Evolutionary conservation across 2,113 vertebrate genomes (phyloP).

Genomic region (Apaloderma vittatum): DNA sequence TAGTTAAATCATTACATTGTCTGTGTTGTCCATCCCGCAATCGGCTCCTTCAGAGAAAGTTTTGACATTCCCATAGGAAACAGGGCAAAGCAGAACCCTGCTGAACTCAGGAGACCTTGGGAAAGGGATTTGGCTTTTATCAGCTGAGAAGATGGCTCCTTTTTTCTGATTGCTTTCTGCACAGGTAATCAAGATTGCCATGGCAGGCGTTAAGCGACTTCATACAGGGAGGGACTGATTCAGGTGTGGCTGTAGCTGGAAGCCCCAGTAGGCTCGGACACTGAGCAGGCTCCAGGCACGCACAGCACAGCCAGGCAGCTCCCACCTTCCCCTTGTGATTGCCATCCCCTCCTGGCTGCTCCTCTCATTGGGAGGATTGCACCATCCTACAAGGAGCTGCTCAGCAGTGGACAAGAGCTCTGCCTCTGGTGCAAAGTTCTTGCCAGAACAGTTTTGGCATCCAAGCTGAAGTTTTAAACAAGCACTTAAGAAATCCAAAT

Average conservation of each 20-base stretch:
- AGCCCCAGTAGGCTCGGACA: accelerated
- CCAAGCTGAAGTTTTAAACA: background rate
- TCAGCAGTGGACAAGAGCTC: background rate
- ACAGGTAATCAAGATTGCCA: background rate
- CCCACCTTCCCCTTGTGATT: background rate
- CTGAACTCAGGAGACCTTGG: background rate
- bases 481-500: background rate
- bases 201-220: background rate
- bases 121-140: background rate
- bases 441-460: background rate
- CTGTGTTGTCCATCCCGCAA: background rate
- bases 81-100: background rate
- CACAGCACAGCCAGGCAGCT: accelerated
- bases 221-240: background rate
- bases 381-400: background rate
- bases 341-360: background rate
- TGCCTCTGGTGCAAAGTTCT: background rate
- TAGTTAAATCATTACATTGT: accelerated
- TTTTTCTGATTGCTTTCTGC: background rate
- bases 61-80: background rate
- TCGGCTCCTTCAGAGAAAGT: background rate
- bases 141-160: background rate
- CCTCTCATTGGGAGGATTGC: background rate
- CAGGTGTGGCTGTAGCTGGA: background rate
- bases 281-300: background rate